Base-by-base conservation (phyloP, 2,113 vertebrate species). In the Jaculus jaculus region DNA sequence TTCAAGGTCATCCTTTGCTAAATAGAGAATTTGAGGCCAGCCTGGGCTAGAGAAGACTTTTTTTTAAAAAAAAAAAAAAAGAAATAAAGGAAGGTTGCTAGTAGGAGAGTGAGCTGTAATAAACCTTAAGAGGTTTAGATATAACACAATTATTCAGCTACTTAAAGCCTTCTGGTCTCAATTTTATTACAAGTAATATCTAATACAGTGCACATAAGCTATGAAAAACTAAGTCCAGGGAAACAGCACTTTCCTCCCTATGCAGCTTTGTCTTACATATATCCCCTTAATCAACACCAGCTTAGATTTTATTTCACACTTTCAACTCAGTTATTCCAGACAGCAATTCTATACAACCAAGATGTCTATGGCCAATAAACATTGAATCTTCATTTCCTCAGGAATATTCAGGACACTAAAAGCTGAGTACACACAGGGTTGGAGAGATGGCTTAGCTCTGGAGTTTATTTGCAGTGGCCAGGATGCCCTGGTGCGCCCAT, bases 141-240 rank as follows among this genome's bases (percentile, higher is more conserved):
- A 47, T 58, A 85, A 60, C 21, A 26, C 24, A 73, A 77, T 87
- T 63, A 73, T 24, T 84, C 82, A 80, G 63, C 4, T 75, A 90
- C 84, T 54, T 79, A 89, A 89, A 69, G 47, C 51, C 51, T 88
- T 90, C 83, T 82, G 26, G 75, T 86, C 88, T 91, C 42, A 79
- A 2, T 78, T 95, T 95, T 94, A 75, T 96, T 88, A 37, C 87
- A 89, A 60, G 26, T 80, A 61, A 92, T 28, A 74, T 32, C 21
- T 65, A 86, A 86, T 26, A 87, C 12, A 85, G 60, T 66, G 78
- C 18, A 87, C 10, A 60, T 13, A 13, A 94, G 26, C 54, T 84
- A 51, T 66, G 54, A 74, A 51, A 42, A 77, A 74, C 39, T 37
- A 79, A 73, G 24, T 39, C n/a, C 63, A 78, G 69, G 24, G 32